These are phyloP conservation scores for Idaea aversata DNA, from an alignment of 2,888 invertebrate genomes.

Conservation along the genomic window DNA sequence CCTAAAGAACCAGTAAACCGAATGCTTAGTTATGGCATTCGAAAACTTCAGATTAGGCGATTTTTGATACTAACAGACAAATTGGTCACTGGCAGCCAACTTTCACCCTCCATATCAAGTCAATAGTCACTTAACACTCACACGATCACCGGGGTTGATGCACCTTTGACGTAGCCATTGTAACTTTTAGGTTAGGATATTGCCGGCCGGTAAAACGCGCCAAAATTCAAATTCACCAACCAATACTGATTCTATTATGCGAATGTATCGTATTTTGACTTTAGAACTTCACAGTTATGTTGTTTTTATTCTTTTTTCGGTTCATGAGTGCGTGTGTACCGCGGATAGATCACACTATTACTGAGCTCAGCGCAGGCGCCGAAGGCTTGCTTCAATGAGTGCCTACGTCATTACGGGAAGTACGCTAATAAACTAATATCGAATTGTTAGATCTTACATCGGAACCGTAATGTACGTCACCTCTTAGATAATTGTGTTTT, in stretches of 20 bases:
- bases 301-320: slow-evolving; percentile 37
- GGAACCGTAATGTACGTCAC: slow-evolving; percentile 61
- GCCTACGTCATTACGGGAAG: slow-evolving; percentile 76
- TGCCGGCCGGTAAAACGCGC: slow-evolving; percentile 45
- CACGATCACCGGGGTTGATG: slow-evolving; percentile 57
- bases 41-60: slow-evolving; percentile 28
- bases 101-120: slow-evolving; percentile 55
- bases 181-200: slow-evolving; percentile 43
- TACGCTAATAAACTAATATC: slow-evolving; percentile 67
- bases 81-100: slow-evolving; percentile 54
- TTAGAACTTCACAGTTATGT: slow-evolving; percentile 18
- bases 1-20: background rate
- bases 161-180: slow-evolving; percentile 56
- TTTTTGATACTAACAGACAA: slow-evolving; percentile 25
- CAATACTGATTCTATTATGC: slow-evolving; percentile 3
- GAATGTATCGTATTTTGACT: background rate
- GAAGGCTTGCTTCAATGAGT: slow-evolving; percentile 67
- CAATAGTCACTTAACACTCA: slow-evolving; percentile 68
- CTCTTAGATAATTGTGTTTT: slow-evolving; percentile 49
- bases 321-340: slow-evolving; percentile 72
- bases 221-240: slow-evolving; percentile 14
- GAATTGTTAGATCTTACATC: slow-evolving; percentile 57
- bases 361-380: slow-evolving; percentile 67
- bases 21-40: slow-evolving; percentile 9
- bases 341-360: slow-evolving; percentile 74